phyloP scores from a whole-genome alignment of 2,113 vertebrate species.

The Riparia riparia region DNA sequence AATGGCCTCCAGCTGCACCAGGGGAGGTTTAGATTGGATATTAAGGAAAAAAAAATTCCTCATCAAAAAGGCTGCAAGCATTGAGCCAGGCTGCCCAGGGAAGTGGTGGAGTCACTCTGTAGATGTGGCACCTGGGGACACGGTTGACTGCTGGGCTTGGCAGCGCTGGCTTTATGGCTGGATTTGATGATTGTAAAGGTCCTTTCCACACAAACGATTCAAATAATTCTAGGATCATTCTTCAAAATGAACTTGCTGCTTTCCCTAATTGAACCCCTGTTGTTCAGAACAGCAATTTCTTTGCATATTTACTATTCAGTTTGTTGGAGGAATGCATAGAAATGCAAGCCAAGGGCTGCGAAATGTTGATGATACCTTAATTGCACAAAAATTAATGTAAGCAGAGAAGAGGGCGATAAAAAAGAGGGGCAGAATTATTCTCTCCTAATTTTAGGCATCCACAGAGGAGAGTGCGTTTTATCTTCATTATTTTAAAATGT shows the following conservation, averaged over 20 bases:
- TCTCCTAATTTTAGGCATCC: background rate
- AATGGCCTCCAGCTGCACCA: background rate
- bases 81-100: background rate
- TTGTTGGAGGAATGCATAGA: background rate
- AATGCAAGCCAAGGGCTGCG: background rate
- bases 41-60: background rate
- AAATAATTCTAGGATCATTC: background rate
- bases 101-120: background rate
- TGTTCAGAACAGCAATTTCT: background rate
- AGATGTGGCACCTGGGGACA: background rate
- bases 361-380: background rate
- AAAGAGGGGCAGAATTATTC: background rate
- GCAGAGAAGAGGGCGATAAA: background rate
- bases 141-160: background rate
- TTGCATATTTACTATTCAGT: background rate
- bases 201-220: background rate
- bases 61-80: background rate
- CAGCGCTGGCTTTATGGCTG: accelerated
- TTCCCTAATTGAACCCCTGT: background rate
- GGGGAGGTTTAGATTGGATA: background rate
- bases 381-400: background rate
- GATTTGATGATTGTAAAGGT: background rate
- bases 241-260: background rate
- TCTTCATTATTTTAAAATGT: background rate
- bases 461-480: background rate